Base-by-base conservation (phyloP, 1,140 invertebrate genomes). In the Drosophila sulfurigaster region DNA sequence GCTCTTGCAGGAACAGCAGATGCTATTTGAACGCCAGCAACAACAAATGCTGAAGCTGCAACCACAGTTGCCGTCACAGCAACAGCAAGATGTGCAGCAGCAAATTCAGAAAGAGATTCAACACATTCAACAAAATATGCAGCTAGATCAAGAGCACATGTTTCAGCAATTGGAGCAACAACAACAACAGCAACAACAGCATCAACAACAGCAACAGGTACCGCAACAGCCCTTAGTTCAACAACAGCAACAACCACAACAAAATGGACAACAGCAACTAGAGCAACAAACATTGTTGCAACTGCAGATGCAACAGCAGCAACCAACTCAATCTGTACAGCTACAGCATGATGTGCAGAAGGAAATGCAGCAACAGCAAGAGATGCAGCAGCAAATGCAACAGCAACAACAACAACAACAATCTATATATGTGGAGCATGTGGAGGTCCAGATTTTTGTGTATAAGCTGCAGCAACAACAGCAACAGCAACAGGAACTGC, bases 41-140 rank as follows among this genome's bases (percentile, higher is more conserved):
- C 66, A 60, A 20, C 66, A 69, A n/a, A 35, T 52, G 4, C 48
- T 46, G 8, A 32, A 59, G 4, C 66, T 38, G n/a, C n/a, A 38
- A 4, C 35, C 35, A 38, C 35, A 38, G 35, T 10, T 38, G 10
- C 35, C 35, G 7, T 8, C 30, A 5, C 56, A 60, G n/a, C 66
- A 60, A 8, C 66, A 52, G 43, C 54, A 25, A 3, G 16, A 41
- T 7, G 5, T 15, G 11, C 43, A 58, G 4, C 28, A 49, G 30
- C 57, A 25, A 25, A 25, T 25, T 25, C 20, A 25, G 20, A 25
- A 25, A 25, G 20, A 25, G 20, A 25, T 25, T 25, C 20, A 10
- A n/a, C 32, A 25, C 7, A 20, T 32, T 11, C n/a, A 16, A 3
- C 48, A 3, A 25, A 25, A 25, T 25, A 25, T 15, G 3, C 28